A percentile compares a stretch with the other conserved stretches of the same genome.
phyloP scores from a whole-genome alignment of 2,113 vertebrate genomes.

The Xiphophorus couchianus region DNA sequence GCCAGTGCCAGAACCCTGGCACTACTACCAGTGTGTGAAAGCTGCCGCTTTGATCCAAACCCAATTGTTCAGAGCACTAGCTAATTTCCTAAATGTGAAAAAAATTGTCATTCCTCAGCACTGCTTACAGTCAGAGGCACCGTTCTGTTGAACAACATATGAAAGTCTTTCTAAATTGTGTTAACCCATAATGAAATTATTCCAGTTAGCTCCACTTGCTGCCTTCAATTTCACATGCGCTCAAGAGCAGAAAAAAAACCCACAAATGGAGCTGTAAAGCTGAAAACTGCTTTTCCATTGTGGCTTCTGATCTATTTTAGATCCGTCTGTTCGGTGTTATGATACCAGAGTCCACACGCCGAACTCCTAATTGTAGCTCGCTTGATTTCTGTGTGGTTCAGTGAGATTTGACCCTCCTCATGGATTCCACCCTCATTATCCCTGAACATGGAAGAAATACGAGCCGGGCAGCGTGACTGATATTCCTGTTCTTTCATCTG shows the following conservation, averaged over 20 bases:
- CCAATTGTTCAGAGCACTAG: constrained; percentile 20
- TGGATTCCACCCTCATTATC: constrained; percentile 47
- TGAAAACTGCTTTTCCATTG: constrained; percentile 30
- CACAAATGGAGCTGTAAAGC: constrained; percentile 37
- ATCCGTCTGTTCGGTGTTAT: not conserved
- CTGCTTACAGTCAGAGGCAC: constrained; percentile 46
- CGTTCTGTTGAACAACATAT: constrained; percentile 51
- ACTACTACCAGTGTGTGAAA: not conserved
- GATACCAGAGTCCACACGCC: constrained; percentile 7
- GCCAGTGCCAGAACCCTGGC: too few relatives aligned
- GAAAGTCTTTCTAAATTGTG: constrained; percentile 49
- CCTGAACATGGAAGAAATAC: constrained; percentile 29
- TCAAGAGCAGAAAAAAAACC: constrained; percentile 26
- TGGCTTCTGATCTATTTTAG: constrained; percentile 17
- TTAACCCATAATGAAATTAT: constrained; percentile 52
- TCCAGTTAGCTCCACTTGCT: constrained; percentile 39
- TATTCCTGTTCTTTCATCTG: constrained; percentile 47
- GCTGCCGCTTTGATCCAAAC: constrained; percentile 17
- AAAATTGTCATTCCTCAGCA: constrained; percentile 44
- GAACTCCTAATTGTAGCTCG: constrained; percentile 19
- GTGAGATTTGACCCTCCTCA: constrained; percentile 38
- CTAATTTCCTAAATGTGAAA: constrained; percentile 44
- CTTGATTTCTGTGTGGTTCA: constrained; percentile 19
- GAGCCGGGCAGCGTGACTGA: constrained; percentile 39
- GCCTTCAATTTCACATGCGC: constrained; percentile 46